phyloP scores from a whole-genome alignment of 2,888 invertebrate genomes.

The Acronicta aceris region DNA sequence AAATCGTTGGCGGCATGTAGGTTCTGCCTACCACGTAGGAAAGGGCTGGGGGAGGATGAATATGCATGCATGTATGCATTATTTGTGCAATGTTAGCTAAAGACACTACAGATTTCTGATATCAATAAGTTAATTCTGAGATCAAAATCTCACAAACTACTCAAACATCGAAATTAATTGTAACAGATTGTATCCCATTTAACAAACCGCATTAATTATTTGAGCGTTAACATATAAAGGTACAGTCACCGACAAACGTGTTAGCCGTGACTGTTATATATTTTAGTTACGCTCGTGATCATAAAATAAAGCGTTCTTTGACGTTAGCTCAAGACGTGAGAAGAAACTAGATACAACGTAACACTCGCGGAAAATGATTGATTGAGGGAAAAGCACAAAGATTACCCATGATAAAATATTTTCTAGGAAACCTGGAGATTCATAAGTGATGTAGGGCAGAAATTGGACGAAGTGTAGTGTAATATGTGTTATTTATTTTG shows the following conservation, averaged over 20 bases:
- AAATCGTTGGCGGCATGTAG: too few species aligned
- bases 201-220: conserved; percentile 1
- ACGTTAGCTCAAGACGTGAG: conserved; percentile 27
- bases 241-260: not conserved
- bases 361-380: conserved; percentile 35
- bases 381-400: conserved; percentile 21
- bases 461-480: conserved; percentile 6
- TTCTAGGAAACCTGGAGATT: conserved; percentile 10
- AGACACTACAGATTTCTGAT: not conserved
- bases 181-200: not conserved
- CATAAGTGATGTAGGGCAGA: conserved; percentile 3
- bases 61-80: too few species aligned
- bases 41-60: too few species aligned
- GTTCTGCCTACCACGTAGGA: too few species aligned
- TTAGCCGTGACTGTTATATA: conserved; percentile 1
- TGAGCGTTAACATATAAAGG: not conserved
- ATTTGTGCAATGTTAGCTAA: too few species aligned
- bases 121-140: too few species aligned
- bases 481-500: not conserved
- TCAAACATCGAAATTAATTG: not conserved
- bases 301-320: conserved; percentile 19
- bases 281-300: conserved; percentile 12
- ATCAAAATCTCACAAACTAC: not conserved
- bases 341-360: conserved; percentile 36
- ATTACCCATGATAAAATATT: conserved; percentile 24